Conservation (phyloP, 2,888 invertebrate species). For the Dorcus hopei region DNA sequence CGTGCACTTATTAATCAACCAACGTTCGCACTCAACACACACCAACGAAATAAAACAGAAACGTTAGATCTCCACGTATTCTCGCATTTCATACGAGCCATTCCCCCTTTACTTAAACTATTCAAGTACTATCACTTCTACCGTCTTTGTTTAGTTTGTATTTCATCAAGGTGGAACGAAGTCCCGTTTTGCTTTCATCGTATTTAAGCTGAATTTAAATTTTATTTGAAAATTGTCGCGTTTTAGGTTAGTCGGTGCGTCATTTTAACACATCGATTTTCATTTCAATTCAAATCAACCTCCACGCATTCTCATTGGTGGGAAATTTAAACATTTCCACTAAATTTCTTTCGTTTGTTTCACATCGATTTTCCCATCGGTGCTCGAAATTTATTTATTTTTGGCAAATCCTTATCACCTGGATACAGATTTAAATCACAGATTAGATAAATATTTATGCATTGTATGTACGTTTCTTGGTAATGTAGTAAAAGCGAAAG, state of each 20-base stretch:
- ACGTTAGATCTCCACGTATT: slow-evolving; percentile 18
- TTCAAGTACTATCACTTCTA: slow-evolving; percentile 13
- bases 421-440: not conserved
- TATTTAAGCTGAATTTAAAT: not conserved
- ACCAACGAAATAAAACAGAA: slow-evolving; percentile 16
- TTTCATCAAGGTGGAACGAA: too few species aligned
- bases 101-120: slow-evolving; percentile 7
- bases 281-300: too few species aligned
- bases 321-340: slow-evolving; percentile 5
- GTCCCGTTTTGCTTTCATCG: too few species aligned
- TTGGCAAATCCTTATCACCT: not conserved
- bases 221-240: not conserved
- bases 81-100: slow-evolving; percentile 14
- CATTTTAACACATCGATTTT: not conserved
- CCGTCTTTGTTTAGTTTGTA: slow-evolving; percentile 14
- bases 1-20: slow-evolving; percentile 4
- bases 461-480: not conserved
- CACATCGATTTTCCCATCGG: too few species aligned
- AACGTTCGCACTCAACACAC: slow-evolving; percentile 13
- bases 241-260: slow-evolving; percentile 9
- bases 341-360: too few species aligned
- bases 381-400: too few species aligned
- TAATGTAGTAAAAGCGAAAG: slow-evolving; percentile 35
- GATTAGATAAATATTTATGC: not conserved
- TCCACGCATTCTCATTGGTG: not conserved